These are phyloP conservation scores for Oreotrochilus melanogaster DNA, from an alignment of 2,113 vertebrate species.

Conservation along the genomic window DNA sequence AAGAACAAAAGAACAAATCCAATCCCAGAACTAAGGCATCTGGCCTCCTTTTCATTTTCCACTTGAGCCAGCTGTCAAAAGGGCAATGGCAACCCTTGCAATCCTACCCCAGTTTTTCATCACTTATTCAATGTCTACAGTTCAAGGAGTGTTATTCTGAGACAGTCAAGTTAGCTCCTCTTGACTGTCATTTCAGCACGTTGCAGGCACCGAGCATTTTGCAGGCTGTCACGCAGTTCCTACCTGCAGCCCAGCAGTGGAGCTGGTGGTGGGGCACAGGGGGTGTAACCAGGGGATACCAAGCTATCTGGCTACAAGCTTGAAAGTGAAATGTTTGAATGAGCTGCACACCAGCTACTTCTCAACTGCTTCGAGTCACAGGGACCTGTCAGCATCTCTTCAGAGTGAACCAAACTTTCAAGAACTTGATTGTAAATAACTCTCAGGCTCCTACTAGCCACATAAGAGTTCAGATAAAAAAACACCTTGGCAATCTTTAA, in stretches of 20 bases:
- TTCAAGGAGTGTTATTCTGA: neutral
- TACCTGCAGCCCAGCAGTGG: neutral
- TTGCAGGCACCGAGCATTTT: neutral
- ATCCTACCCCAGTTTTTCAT: fast-evolving
- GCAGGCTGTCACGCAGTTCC: neutral
- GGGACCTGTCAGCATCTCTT: neutral
- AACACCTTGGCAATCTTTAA: neutral
- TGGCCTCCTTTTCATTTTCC: neutral
- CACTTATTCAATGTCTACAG: fast-evolving
- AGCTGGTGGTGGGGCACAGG: neutral
- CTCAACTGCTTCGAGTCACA: fast-evolving
- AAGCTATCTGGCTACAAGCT: neutral
- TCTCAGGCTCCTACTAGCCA: neutral
- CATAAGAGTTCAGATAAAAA: neutral
- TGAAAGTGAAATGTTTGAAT: neutral
- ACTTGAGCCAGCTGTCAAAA: neutral
- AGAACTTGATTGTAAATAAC: neutral
- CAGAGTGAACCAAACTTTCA: neutral
- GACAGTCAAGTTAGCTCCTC: neutral
- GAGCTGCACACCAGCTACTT: neutral
- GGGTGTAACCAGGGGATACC: neutral
- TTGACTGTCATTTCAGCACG: neutral
- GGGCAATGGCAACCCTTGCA: fast-evolving
- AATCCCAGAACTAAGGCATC: neutral
- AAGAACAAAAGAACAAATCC: neutral